Conservation (phyloP, 1,140 invertebrate genomes). For the Onthophagus taurus region DNA sequence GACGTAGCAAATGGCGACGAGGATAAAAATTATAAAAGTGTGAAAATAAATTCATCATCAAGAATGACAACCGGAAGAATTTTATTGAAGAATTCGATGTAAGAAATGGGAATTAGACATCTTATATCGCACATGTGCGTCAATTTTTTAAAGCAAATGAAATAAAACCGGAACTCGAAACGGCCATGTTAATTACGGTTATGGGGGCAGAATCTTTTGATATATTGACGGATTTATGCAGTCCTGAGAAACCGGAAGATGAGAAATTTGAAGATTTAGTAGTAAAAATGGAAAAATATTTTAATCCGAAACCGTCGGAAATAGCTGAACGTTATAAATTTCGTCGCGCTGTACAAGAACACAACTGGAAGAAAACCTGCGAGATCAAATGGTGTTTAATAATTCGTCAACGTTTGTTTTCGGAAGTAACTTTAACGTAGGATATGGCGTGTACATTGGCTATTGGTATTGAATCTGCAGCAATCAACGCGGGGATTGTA, state of each 20-base stretch:
- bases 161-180: conserved; percentile 16
- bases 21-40: too few relatives aligned
- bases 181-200: conserved; percentile 27
- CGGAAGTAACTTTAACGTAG: background rate
- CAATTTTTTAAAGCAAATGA: conserved; percentile 27
- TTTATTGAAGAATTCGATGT: too few relatives aligned
- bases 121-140: conserved; percentile 23
- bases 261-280: conserved; percentile 25
- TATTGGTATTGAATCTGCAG: conserved; percentile 5
- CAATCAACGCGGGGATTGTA: conserved; percentile 1
- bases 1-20: too few relatives aligned
- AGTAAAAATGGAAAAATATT: conserved; percentile 23
- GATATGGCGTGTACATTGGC: background rate
- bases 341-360: conserved; percentile 28
- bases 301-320: conserved; percentile 27
- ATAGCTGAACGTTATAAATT: conserved; percentile 32
- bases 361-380: conserved; percentile 22
- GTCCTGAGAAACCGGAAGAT: conserved; percentile 21
- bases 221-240: conserved; percentile 29
- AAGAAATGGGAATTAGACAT: conserved; percentile 21
- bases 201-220: conserved; percentile 26
- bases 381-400: conserved; percentile 21
- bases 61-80: too few relatives aligned
- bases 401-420: conserved; percentile 20
- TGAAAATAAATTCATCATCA: too few relatives aligned